A percentile compares a stretch with the other conserved stretches of the same genome.
These are phyloP conservation scores for Protodeltote pygarga DNA, from an alignment of 2,888 invertebrate species.

Conservation along the genomic window DNA sequence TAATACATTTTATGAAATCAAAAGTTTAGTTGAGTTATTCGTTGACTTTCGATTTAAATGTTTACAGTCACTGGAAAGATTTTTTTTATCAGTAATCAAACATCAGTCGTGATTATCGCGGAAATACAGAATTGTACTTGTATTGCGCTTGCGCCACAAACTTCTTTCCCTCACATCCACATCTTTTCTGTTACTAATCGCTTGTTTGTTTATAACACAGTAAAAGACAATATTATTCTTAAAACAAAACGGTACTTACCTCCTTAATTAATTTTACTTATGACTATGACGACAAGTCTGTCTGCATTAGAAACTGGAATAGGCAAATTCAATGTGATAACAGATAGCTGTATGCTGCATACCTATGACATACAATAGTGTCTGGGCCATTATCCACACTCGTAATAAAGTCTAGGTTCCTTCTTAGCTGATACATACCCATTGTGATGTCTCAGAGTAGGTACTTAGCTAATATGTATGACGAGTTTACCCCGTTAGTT, in stretches of 20 bases:
- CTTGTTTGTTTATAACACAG: neutral
- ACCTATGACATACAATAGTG: constrained; percentile 35
- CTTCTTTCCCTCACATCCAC: no score
- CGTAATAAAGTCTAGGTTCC: constrained; percentile 33
- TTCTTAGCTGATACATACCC: constrained; percentile 29
- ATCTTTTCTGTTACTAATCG: neutral
- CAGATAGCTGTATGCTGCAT: constrained; percentile 32
- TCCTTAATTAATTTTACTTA: constrained; percentile 3
- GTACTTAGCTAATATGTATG: constrained; percentile 51
- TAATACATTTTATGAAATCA: no score
- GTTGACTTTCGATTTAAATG: no score
- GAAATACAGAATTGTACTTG: no score
- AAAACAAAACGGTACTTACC: constrained; percentile 17
- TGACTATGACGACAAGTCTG: constrained; percentile 8
- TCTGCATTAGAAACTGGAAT: neutral
- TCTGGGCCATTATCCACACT: constrained; percentile 36
- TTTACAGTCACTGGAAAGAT: no score
- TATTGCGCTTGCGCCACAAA: no score
- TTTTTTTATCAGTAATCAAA: no score
- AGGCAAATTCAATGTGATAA: constrained; percentile 20
- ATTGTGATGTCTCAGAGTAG: constrained; percentile 33
- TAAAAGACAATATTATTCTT: neutral
- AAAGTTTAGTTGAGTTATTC: no score
- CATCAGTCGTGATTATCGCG: no score
- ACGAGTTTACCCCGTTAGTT: constrained; percentile 48